Percentiles rank a stretch among this genome's conserved stretches.
Conservation (phyloP, 1,140 invertebrate species). For the Manduca sexta region DNA sequence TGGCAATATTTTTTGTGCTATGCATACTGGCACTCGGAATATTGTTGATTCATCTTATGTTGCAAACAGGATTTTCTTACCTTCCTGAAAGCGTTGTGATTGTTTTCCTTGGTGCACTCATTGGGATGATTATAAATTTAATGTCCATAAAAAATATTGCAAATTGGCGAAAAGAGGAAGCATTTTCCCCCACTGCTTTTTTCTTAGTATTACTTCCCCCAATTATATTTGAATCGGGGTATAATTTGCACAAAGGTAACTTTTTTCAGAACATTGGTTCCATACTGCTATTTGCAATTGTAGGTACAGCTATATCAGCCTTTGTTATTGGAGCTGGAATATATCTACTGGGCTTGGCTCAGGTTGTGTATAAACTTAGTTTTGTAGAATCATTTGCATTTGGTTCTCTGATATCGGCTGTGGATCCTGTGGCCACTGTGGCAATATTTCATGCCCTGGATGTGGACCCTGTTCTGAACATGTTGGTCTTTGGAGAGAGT, state of each 20-base stretch:
- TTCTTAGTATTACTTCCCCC: slow-evolving; percentile 97
- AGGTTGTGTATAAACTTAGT: slow-evolving; percentile 91
- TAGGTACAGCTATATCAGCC: slow-evolving; percentile 97
- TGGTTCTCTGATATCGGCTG: slow-evolving; percentile 98
- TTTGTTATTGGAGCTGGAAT: slow-evolving; percentile 95
- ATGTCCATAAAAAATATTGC: slow-evolving; percentile 92
- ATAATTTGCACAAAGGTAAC: slow-evolving; percentile 98
- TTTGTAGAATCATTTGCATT: slow-evolving; percentile 99
- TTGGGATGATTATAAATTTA: slow-evolving; percentile 92
- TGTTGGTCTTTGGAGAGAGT: slow-evolving; percentile 99
- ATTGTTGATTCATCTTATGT: slow-evolving; percentile 93
- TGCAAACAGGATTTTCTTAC: slow-evolving; percentile 97
- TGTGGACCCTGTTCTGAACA: slow-evolving; percentile 96
- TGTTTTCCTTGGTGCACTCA: slow-evolving; percentile 93
- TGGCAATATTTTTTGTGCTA: slow-evolving; percentile 97
- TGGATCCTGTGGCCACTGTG: slow-evolving; percentile 98
- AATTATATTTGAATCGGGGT: slow-evolving; percentile 99
- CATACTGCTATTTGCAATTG: slow-evolving; percentile 95
- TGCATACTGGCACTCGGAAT: slow-evolving; percentile 95
- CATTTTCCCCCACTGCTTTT: slow-evolving; percentile 97
- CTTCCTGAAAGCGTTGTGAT: slow-evolving; percentile 98
- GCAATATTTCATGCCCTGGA: slow-evolving; percentile 98
- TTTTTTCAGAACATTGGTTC: slow-evolving; percentile 99
- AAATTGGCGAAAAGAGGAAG: slow-evolving; percentile 97
- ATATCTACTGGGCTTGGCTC: slow-evolving; percentile 92